Evolutionary conservation across 1,140 invertebrate genomes (phyloP).

Genomic region (Trichogramma pretiosum): DNA sequence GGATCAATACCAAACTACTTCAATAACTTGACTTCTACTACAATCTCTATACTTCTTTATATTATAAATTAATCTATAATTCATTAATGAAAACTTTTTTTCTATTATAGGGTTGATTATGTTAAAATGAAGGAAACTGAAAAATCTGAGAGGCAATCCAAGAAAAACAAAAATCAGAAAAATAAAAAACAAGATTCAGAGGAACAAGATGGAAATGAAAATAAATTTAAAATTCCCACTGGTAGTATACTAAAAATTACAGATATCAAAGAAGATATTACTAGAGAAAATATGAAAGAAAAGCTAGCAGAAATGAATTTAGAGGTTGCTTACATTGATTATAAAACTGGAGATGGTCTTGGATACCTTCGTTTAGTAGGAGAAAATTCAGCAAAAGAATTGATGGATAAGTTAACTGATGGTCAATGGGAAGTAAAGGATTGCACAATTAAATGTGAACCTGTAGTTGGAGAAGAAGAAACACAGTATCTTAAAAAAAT

Average conservation of each 20-base stretch:
- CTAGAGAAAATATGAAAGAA: conserved; percentile 62
- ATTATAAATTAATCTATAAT: conserved; percentile 12
- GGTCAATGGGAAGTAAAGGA: conserved; percentile 46
- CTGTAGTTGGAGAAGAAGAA: conserved; percentile 63
- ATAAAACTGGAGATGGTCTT: conserved; percentile 59
- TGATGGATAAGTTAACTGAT: conserved; percentile 49
- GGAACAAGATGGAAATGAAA: conserved; percentile 32
- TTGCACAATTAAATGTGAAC: conserved; percentile 48
- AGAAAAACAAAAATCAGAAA: conserved; percentile 44
- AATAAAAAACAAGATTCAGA: conserved; percentile 27
- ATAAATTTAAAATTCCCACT: conserved; percentile 48
- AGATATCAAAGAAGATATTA: conserved; percentile 52
- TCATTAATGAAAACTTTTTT: conserved; percentile 10
- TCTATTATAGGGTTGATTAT: conserved; percentile 50
- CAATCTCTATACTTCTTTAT: conserved; percentile 2
- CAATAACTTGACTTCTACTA: neutral
- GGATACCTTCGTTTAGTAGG: conserved; percentile 63
- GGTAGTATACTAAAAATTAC: conserved; percentile 62
- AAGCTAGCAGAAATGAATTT: conserved; percentile 53
- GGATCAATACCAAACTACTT: conserved; percentile 3
- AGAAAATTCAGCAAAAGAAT: conserved; percentile 58
- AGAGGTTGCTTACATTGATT: conserved; percentile 67
- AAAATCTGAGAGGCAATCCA: conserved; percentile 50
- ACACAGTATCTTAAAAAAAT: conserved; percentile 56
- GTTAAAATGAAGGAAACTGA: conserved; percentile 63